Evolutionary conservation across 2,113 vertebrate species (phyloP), one percentile per base, ranked within the genome.

Genomic region (Puma concolor): DNA sequence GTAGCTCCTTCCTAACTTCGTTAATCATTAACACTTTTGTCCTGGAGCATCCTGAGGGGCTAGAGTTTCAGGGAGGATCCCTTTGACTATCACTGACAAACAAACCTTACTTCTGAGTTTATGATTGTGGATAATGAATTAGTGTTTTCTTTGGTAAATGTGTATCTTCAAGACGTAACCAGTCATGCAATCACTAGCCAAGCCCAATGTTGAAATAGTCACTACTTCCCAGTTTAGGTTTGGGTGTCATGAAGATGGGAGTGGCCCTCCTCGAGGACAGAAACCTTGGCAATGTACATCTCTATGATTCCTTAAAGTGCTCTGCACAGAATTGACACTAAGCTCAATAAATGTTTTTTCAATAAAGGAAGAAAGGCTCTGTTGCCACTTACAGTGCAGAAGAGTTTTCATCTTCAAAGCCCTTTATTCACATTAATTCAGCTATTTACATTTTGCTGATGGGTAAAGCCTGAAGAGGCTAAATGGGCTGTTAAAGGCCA

Each of bases 391-490:
- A 95, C 4, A 79, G 27, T 16, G 16, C n/a, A 95, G 41, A 87
- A 41, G 41, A 81, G 76, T 88, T 94, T 96, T 52, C 57, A 85
- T 96, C 87, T 90, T 92, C 84, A 97, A 95, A 98, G 96, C 64
- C 91, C 90, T 95, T 97, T 95, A 87, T 91, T 92, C 92, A 90
- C 80, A 97, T 96, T 97, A 97, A 97, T 94, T 97, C 94, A 92
- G 96, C 87, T 94, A 97, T 96, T 96, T 97, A 96, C 84, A 90
- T 96, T 96, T 95, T 96, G 87, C 92, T 97, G 92, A 97, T 81
- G 74, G 83, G 60, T 81, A 94, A 98, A 97, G 29, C 71, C 87
- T 85, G 7, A 60, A 88, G 69, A 94, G 80, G 80, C 50, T 92
- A 96, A 98, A 95, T 64, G 96, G 89, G 29, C 25, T 95, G 38